phyloP scores from a whole-genome alignment of 2,888 invertebrate genomes.

The Perdita meconis region DNA sequence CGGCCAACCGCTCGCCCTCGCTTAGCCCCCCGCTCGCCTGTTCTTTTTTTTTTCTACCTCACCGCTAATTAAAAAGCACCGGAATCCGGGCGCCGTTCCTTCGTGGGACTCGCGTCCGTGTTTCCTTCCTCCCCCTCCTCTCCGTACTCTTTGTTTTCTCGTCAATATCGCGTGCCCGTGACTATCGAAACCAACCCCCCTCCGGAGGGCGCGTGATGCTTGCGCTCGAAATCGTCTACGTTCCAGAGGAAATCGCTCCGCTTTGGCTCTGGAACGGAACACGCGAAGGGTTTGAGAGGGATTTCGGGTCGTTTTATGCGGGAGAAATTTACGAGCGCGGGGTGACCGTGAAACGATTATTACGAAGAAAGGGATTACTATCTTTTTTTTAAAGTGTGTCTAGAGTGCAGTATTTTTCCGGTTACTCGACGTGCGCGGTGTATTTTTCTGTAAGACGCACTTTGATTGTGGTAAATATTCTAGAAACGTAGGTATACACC shows the following conservation, averaged over 20 bases:
- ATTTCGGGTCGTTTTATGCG: neutral
- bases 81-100: slow-evolving; percentile 28
- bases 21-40: slow-evolving; percentile 53
- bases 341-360: too few relatives aligned
- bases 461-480: too few relatives aligned
- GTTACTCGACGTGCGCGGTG: too few relatives aligned
- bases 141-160: neutral
- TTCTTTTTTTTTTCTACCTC: slow-evolving; percentile 63
- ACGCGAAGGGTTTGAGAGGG: neutral
- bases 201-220: too few relatives aligned
- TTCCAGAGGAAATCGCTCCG: neutral
- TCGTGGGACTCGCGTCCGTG: neutral
- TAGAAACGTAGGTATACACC: too few relatives aligned
- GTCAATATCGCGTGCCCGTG: neutral
- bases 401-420: too few relatives aligned
- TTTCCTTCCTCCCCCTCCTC: neutral
- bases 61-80: slow-evolving; percentile 67
- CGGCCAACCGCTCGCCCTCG: slow-evolving; percentile 60
- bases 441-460: too few relatives aligned
- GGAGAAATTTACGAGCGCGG: neutral
- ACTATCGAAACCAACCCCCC: neutral
- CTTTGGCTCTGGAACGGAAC: neutral
- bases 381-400: too few relatives aligned
- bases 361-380: too few relatives aligned
- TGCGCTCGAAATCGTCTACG: neutral